Conservation (phyloP, 2,888 invertebrate genomes). For the Lottia scabra region DNA sequence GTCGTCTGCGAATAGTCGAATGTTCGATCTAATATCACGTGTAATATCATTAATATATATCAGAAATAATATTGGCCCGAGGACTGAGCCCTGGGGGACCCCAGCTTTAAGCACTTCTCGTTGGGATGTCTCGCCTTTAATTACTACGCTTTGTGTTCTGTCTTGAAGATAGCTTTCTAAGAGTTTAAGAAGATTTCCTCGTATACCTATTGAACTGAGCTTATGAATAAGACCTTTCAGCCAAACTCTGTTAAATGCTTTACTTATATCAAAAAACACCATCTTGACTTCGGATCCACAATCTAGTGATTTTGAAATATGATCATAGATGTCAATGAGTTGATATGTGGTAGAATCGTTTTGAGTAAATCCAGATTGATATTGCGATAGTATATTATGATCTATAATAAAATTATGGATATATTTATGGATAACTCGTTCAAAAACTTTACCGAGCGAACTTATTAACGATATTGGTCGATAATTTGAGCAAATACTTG, state of each 20-base stretch:
- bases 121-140: background rate
- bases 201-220: background rate
- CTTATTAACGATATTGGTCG: background rate
- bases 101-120: background rate
- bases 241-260: background rate
- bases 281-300: background rate
- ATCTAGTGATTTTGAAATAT: background rate
- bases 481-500: background rate
- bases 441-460: background rate
- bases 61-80: background rate
- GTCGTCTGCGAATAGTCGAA: background rate
- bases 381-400: background rate
- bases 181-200: background rate
- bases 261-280: background rate
- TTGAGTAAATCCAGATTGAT: background rate
- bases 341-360: background rate
- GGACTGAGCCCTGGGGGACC: slow-evolving; percentile 1
- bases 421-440: background rate
- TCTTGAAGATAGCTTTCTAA: background rate
- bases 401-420: background rate
- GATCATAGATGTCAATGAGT: background rate
- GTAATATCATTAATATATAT: background rate
- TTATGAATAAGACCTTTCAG: background rate
- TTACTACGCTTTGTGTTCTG: background rate
- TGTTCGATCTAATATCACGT: background rate